Percentiles rank a stretch among this genome's conserved stretches.
These are phyloP conservation scores for Polydrusus cervinus DNA, from an alignment of 2,888 invertebrate species.

Conservation along the genomic window DNA sequence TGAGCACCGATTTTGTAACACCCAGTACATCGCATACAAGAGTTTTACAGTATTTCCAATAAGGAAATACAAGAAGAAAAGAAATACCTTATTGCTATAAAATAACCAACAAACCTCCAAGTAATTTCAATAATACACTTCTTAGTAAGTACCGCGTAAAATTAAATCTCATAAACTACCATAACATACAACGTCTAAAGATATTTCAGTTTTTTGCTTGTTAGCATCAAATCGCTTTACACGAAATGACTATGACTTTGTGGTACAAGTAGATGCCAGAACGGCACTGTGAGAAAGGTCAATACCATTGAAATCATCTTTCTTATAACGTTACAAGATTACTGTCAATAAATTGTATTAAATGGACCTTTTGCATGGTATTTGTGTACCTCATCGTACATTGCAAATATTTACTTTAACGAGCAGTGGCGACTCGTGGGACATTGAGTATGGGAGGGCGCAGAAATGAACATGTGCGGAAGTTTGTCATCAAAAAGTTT, in stretches of 20 bases:
- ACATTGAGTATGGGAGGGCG: too few relatives aligned
- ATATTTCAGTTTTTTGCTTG: constrained; percentile 41
- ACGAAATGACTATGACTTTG: constrained; percentile 32
- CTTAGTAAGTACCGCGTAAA: background rate
- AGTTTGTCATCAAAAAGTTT: too few relatives aligned
- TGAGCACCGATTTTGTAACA: too few relatives aligned
- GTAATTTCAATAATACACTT: background rate
- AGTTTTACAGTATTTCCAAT: too few relatives aligned
- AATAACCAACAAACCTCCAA: background rate
- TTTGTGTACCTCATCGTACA: constrained; percentile 14
- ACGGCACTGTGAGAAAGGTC: constrained; percentile 29
- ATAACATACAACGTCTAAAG: constrained; percentile 12
- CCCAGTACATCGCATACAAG: too few relatives aligned
- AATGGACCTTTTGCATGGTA: constrained; percentile 29
- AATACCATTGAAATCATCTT: constrained; percentile 29
- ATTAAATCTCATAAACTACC: constrained; percentile 21
- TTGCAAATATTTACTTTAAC: constrained; percentile 12
- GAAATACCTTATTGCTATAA: background rate
- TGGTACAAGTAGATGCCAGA: constrained; percentile 29
- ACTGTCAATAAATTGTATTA: constrained; percentile 39
- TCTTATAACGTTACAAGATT: constrained; percentile 35
- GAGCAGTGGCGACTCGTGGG: too few relatives aligned
- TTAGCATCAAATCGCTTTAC: constrained; percentile 37
- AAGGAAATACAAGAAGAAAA: too few relatives aligned
- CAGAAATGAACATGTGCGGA: too few relatives aligned